These are phyloP conservation scores for Choristoneura rosaceana DNA, from an alignment of 2,888 invertebrate species.

Conservation along the genomic window DNA sequence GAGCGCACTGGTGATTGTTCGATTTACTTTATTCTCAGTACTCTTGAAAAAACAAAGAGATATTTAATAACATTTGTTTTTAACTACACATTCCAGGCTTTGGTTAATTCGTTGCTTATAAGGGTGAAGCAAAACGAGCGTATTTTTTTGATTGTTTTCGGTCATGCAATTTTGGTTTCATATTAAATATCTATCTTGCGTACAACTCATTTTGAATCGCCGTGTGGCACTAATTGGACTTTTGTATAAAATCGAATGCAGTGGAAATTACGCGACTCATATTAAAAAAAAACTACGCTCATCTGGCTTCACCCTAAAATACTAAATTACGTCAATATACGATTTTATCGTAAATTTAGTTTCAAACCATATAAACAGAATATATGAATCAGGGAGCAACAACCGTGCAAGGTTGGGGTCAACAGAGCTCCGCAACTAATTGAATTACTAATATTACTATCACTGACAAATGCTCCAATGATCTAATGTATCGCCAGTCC, in stretches of 20 bases:
- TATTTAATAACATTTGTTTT: not conserved
- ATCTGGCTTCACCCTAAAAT: too few relatives aligned
- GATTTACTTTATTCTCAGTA: not conserved
- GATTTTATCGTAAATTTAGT: not conserved
- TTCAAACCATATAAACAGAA: not conserved
- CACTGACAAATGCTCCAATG: slow-evolving; percentile 19
- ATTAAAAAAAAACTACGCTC: too few relatives aligned
- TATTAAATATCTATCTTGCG: too few relatives aligned
- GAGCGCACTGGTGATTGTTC: not conserved
- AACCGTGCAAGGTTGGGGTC: slow-evolving; percentile 74
- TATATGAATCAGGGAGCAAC: slow-evolving; percentile 54
- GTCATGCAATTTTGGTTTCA: too few relatives aligned
- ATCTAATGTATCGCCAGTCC: slow-evolving; percentile 17
- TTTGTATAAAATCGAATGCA: too few relatives aligned
- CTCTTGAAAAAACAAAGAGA: not conserved
- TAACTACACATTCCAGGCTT: not conserved
- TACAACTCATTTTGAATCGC: too few relatives aligned
- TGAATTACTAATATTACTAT: not conserved
- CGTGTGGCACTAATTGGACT: too few relatives aligned
- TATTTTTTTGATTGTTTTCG: too few relatives aligned
- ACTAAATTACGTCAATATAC: too few relatives aligned
- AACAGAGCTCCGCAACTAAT: slow-evolving; percentile 62
- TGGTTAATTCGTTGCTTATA: not conserved
- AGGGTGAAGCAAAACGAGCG: too few relatives aligned
- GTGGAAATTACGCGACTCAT: too few relatives aligned